Base-by-base conservation (phyloP, 2,113 vertebrate species). In the Hippopotamus amphibius region DNA sequence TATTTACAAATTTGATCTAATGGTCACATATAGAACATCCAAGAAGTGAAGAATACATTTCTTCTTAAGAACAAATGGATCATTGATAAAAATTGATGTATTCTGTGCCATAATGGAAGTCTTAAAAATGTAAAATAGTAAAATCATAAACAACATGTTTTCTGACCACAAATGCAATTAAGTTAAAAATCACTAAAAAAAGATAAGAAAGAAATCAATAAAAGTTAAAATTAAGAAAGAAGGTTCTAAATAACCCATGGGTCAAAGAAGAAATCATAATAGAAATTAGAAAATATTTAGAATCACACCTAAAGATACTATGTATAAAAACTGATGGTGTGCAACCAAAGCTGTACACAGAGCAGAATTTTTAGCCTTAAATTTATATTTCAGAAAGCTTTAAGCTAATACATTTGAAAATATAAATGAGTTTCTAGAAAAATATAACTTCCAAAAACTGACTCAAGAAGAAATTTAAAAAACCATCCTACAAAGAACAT, bases 171-270 rank as follows among this genome's bases (percentile, higher is more conserved):
- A 76, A 96, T 93, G 4, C 4, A 69, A 57, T 93, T 61, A 90
- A 71, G 7, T 93, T 92, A 87, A 53, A 89, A 97, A 83, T 87
- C 22, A 68, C 41, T 79, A 93, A 91, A n/a, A 71, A 93, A 89
- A 46, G 14, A 59, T 68, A 76, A 46, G 2, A 50, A 86, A 93
- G 48, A 94, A 93, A 74, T 74, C 5, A 95, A 41, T 79, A 30
- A 19, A 57, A 74, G 1, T 89, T 33, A 85, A 83, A 97, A 93
- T 50, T 68, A 86, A 93, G 61, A 85, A 80, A 76, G 53, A 21
- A 50, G 1, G 5, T 66, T 88, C 19, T 93, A 74, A 94, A 55
- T 93, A 72, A 77, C 37, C 10, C 3, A 10, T 82, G 37, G 7
- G 4, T 77, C 48, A 88, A 81, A 76, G 50, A 84, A 84, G 22